Evolutionary conservation across 2,797 vertebrate genomes (phyloP).

Genomic region (Sparus aurata): DNA sequence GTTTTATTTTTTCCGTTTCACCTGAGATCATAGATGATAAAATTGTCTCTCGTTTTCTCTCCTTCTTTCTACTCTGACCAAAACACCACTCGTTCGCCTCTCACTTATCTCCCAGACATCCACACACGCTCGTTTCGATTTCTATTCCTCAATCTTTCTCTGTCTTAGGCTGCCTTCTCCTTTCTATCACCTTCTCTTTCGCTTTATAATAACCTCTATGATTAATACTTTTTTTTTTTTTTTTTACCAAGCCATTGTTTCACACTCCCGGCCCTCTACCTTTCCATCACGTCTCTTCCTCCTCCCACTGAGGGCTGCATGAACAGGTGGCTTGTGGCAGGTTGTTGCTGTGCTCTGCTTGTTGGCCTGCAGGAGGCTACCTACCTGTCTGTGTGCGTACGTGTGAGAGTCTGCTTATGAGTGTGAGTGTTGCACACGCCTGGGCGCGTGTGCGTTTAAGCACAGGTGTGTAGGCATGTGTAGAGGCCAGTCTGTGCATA

Average conservation of each 20-base stretch:
- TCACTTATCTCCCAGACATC: slow-evolving; percentile 6
- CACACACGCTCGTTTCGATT: slow-evolving; percentile 14
- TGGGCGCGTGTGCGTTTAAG: not conserved
- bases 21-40: not conserved
- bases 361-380: slow-evolving; percentile 74
- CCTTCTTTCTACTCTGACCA: slow-evolving; percentile 9
- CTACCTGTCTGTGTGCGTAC: slow-evolving; percentile 53
- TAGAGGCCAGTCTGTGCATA: slow-evolving; percentile 37
- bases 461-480: slow-evolving; percentile 30
- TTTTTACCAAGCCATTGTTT: slow-evolving; percentile 48
- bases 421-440: slow-evolving; percentile 3
- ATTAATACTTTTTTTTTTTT: slow-evolving; percentile 37
- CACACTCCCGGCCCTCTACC: slow-evolving; percentile 56
- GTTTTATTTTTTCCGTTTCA: slow-evolving; percentile 18
- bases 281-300: slow-evolving; percentile 64
- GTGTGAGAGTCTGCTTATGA: slow-evolving; percentile 38
- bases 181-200: slow-evolving; percentile 45
- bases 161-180: slow-evolving; percentile 5
- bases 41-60: too few species aligned
- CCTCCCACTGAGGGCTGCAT: slow-evolving; percentile 54
- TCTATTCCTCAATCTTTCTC: slow-evolving; percentile 24
- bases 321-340: slow-evolving; percentile 83
- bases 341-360: slow-evolving; percentile 77
- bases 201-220: slow-evolving; percentile 64
- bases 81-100: slow-evolving; percentile 1